phyloP scores from a whole-genome alignment of 1,140 invertebrate species.

The Tetragonula clypearis region DNA sequence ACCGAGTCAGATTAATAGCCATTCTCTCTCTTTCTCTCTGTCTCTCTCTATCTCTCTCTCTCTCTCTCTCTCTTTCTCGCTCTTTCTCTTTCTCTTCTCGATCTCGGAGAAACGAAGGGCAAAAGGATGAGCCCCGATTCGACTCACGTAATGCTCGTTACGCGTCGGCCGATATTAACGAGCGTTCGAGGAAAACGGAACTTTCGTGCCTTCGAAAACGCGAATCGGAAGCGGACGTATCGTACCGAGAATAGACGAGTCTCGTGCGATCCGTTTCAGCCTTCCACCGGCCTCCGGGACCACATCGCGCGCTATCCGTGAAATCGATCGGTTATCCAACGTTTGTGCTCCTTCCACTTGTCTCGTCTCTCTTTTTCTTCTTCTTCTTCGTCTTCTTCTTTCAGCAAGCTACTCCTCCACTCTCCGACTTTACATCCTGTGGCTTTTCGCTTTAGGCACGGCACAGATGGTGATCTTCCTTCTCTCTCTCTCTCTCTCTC shows the following conservation, averaged over 20 bases:
- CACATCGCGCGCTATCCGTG: conserved; percentile 45
- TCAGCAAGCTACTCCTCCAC: not conserved
- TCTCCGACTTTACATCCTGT: not conserved
- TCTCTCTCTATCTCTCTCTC: conserved; percentile 27
- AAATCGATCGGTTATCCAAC: conserved; percentile 43
- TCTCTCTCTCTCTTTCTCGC: not conserved
- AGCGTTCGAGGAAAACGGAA: conserved; percentile 62
- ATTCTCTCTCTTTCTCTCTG: conserved; percentile 39
- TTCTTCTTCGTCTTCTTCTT: not conserved
- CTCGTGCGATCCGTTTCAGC: conserved; percentile 22
- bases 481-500: not conserved
- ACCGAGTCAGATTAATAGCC: conserved; percentile 67
- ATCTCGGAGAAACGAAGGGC: conserved; percentile 17
- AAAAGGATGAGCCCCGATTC: conserved; percentile 61
- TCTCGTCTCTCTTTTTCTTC: not conserved
- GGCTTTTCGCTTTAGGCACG: not conserved
- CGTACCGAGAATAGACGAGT: conserved; percentile 40
- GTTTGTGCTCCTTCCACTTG: too few species aligned
- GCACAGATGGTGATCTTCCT: not conserved
- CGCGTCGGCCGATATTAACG: conserved; percentile 69
- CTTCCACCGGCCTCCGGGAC: not conserved
- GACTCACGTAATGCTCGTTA: conserved; percentile 70
- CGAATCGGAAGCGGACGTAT: conserved; percentile 68
- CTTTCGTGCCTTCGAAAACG: conserved; percentile 66
- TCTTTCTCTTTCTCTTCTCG: not conserved